phyloP scores from a whole-genome alignment of 2,113 vertebrate species.

The Crotalus horridus region DNA sequence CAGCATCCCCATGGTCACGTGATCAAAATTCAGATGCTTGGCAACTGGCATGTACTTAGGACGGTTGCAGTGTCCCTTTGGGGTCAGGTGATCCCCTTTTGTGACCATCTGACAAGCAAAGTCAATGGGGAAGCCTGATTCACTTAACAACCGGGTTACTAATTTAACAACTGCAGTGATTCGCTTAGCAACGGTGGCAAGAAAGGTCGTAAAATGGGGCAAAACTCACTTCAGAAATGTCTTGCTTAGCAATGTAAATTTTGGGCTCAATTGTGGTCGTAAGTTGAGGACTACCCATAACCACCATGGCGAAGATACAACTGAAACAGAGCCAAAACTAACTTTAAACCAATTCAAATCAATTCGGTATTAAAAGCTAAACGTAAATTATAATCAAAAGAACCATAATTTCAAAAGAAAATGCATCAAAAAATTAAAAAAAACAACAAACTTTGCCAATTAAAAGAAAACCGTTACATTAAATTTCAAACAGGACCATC shows the following conservation, averaged over 20 bases:
- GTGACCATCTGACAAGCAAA: not conserved
- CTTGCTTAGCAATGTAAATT: not conserved
- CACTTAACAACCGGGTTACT: not conserved
- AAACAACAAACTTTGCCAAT: constrained; percentile 47
- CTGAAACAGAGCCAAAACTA: constrained; percentile 29
- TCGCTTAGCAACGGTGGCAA: not conserved
- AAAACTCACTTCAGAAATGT: not conserved
- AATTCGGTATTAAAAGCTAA: constrained; percentile 46
- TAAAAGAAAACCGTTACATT: constrained; percentile 40
- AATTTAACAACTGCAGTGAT: not conserved
- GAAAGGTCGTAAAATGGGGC: not conserved
- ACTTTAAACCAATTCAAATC: constrained; percentile 38
- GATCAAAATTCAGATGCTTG: not conserved
- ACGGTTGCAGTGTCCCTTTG: not conserved
- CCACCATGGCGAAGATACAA: constrained; percentile 65
- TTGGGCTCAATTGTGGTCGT: not conserved
- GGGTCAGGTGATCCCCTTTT: not conserved
- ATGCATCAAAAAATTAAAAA: constrained; percentile 1
- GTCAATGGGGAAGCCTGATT: not conserved
- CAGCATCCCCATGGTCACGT: not conserved
- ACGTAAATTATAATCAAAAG: constrained; percentile 21
- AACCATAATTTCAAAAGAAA: not conserved
- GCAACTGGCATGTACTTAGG: not conserved
- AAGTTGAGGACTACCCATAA: not conserved
- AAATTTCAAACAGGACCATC: constrained; percentile 44